phyloP scores from a whole-genome alignment of 2,113 vertebrate genomes.

The Poeciliopsis turrubarensis region DNA sequence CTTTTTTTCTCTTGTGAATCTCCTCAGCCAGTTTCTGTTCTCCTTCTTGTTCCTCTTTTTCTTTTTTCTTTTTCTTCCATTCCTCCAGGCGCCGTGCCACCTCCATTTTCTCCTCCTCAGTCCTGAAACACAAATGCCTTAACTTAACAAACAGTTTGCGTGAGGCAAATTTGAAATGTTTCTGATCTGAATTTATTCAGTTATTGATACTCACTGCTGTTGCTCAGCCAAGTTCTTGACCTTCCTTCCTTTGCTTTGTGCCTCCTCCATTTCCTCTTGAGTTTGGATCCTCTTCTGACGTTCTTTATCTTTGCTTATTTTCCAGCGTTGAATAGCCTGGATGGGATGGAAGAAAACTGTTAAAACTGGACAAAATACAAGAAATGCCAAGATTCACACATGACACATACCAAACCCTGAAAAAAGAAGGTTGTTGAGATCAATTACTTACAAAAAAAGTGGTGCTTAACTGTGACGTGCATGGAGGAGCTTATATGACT shows the following conservation, averaged over 20 bases:
- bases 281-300: conserved; percentile 74
- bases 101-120: conserved; percentile 79
- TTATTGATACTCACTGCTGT: conserved; percentile 61
- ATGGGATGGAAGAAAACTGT: background rate
- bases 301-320: conserved; percentile 79
- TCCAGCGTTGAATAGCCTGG: conserved; percentile 91
- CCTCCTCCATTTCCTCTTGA: conserved; percentile 75
- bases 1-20: conserved; percentile 73
- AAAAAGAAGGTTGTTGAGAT: no score
- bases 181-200: background rate
- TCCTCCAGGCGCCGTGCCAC: conserved; percentile 71
- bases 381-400: no score
- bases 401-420: no score
- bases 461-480: no score
- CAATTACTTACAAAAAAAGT: no score
- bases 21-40: conserved; percentile 77
- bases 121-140: conserved; percentile 22
- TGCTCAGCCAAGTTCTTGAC: conserved; percentile 66
- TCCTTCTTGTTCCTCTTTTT: conserved; percentile 75
- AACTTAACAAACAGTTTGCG: background rate
- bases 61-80: conserved; percentile 83
- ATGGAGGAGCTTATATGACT: no score
- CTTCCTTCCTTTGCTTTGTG: conserved; percentile 43
- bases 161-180: background rate
- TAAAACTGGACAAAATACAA: no score